Conservation (phyloP, 2,797 vertebrate genomes). For the Tachyglossus aculeatus region DNA sequence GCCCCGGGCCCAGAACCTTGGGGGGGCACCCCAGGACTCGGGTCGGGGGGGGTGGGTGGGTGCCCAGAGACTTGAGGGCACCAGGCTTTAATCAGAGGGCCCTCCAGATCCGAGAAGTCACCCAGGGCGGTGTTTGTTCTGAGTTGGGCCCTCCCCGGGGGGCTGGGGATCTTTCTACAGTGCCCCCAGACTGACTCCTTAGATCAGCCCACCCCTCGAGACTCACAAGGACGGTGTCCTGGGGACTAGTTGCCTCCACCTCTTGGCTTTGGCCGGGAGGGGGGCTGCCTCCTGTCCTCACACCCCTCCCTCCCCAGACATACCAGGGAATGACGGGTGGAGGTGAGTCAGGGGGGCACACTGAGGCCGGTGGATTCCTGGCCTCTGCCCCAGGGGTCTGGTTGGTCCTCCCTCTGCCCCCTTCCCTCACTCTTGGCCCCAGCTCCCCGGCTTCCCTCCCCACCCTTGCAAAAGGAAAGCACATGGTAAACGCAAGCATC, state of each 20-base stretch:
- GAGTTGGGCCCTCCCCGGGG: too few relatives aligned
- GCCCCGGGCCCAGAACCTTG: too few relatives aligned
- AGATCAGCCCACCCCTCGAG: too few relatives aligned
- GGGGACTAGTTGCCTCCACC: not conserved
- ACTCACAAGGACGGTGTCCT: too few relatives aligned
- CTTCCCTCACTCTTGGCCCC: not conserved
- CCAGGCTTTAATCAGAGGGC: too few relatives aligned
- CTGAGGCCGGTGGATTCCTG: not conserved
- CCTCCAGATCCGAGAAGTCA: too few relatives aligned
- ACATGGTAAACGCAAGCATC: conserved; percentile 35
- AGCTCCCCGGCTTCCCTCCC: conserved; percentile 16
- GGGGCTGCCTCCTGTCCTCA: not conserved
- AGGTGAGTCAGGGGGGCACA: not conserved
- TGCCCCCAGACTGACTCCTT: too few relatives aligned
- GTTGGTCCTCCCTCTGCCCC: conserved; percentile 37
- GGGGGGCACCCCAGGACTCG: too few relatives aligned
- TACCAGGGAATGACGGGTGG: not conserved
- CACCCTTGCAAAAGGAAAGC: conserved; percentile 10
- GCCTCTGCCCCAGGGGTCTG: conserved; percentile 45
- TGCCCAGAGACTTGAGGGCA: too few relatives aligned
- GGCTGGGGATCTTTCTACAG: too few relatives aligned
- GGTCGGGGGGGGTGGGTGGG: too few relatives aligned
- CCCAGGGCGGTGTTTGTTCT: too few relatives aligned
- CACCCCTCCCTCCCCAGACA: not conserved
- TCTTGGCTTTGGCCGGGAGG: not conserved